Percentiles rank a stretch among this genome's conserved stretches.
Evolutionary conservation across 2,113 vertebrate genomes (phyloP).

Genomic region (Marcusenius ussheri): DNA sequence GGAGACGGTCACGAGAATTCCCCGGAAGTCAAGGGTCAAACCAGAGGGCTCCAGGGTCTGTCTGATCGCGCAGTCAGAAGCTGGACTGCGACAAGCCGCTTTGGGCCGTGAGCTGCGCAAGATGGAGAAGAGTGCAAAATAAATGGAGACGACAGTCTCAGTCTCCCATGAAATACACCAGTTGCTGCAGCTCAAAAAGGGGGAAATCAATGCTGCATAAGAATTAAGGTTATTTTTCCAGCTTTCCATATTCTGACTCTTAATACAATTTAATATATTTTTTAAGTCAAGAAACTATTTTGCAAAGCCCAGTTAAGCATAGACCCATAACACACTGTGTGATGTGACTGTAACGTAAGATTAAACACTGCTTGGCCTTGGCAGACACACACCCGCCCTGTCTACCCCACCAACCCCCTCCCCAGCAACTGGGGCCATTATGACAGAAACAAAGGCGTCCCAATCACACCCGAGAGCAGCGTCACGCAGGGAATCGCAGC

Average conservation of each 20-base stretch:
- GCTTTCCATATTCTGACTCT: neutral
- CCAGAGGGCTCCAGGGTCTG: neutral
- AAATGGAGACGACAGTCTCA: neutral
- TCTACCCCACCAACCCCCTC: neutral
- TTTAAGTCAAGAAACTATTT: neutral
- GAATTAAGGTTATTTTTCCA: neutral
- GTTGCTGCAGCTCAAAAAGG: neutral
- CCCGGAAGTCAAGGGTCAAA: neutral
- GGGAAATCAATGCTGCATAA: neutral
- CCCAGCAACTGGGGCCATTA: neutral
- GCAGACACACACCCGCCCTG: neutral
- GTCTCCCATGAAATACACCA: neutral
- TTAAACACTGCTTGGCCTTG: neutral
- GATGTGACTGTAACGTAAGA: neutral
- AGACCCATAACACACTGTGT: neutral
- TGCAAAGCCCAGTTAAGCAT: neutral
- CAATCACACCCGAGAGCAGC: neutral
- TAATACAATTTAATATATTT: neutral
- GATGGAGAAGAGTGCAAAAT: neutral
- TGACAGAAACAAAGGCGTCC: neutral
- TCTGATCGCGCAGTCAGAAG: neutral
- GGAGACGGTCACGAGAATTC: neutral
- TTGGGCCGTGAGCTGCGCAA: neutral
- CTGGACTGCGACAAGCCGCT: neutral
- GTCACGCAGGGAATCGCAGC: neutral